Evolutionary conservation across 2,113 vertebrate species (phyloP).

Genomic region (Himantopus leucocephalus): DNA sequence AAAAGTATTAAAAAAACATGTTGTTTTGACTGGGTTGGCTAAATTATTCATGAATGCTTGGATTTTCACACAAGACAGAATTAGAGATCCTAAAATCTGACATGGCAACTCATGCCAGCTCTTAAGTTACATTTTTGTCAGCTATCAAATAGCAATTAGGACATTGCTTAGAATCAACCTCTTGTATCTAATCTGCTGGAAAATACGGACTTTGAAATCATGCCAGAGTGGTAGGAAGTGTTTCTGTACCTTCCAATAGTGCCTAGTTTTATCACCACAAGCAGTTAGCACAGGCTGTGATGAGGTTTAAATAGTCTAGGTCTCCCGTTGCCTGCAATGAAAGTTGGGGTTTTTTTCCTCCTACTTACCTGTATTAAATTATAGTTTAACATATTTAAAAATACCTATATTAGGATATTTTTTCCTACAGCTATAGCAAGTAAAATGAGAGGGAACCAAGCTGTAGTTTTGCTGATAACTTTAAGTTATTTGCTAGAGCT

Average conservation of each 20-base stretch:
- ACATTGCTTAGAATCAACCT: conserved; percentile 6
- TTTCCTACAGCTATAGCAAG: not conserved
- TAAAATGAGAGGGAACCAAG: not conserved
- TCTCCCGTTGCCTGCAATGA: not conserved
- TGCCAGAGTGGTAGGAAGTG: conserved; percentile 2
- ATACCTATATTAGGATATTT: not conserved
- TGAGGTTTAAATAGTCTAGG: not conserved
- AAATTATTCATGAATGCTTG: not conserved
- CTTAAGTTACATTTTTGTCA: not conserved
- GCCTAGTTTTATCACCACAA: not conserved
- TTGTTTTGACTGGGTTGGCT: not conserved
- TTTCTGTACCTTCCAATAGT: not conserved
- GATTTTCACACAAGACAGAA: not conserved
- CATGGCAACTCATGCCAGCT: not conserved
- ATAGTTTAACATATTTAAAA: not conserved
- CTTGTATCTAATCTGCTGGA: not conserved
- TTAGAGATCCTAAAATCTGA: not conserved
- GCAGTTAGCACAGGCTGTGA: not conserved
- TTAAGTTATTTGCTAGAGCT: not conserved
- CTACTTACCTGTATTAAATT: not conserved
- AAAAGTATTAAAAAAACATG: not conserved
- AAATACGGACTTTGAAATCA: conserved; percentile 17
- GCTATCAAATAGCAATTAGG: not conserved
- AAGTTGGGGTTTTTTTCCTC: not conserved
- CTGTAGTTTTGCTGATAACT: not conserved